A percentile compares a stretch with the other conserved stretches of the same genome.
Evolutionary conservation across 2,113 vertebrate species (phyloP).

Genomic region (Burhinus bistriatus): DNA sequence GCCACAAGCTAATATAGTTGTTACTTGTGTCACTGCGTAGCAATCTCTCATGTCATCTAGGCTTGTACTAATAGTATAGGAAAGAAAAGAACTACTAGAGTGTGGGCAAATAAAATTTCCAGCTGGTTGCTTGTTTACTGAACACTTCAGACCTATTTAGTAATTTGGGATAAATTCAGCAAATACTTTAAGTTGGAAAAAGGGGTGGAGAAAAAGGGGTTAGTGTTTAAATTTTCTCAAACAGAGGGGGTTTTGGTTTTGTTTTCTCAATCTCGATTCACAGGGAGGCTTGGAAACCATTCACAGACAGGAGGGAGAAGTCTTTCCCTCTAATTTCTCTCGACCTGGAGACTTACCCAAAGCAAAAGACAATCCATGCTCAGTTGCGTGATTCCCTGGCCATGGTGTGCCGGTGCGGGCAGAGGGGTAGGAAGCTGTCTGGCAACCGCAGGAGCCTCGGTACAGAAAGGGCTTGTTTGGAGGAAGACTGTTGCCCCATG

Average conservation of each 20-base stretch:
- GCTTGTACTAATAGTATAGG: neutral
- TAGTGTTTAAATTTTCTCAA: neutral
- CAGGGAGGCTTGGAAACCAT: neutral
- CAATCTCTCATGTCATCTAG: neutral
- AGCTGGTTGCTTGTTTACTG: neutral
- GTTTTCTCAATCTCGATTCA: neutral
- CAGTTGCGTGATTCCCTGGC: neutral
- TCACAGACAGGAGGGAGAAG: neutral
- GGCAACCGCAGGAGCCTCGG: neutral
- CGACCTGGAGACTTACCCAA: neutral
- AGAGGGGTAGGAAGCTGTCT: neutral
- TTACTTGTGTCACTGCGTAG: neutral
- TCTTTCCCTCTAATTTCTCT: neutral
- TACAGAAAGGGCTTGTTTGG: neutral
- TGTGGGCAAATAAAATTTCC: neutral
- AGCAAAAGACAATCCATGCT: neutral
- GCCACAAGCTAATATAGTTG: neutral
- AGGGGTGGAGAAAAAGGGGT: neutral
- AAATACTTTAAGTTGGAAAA: neutral
- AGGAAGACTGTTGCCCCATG: rapidly evolving
- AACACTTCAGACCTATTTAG: neutral
- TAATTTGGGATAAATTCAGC: neutral
- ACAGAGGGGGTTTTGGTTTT: neutral
- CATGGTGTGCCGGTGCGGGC: rapidly evolving
- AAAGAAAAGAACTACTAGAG: neutral